These are phyloP conservation scores for Hypotaenidia philippensis DNA, from an alignment of 2,797 vertebrate genomes.

Conservation along the genomic window DNA sequence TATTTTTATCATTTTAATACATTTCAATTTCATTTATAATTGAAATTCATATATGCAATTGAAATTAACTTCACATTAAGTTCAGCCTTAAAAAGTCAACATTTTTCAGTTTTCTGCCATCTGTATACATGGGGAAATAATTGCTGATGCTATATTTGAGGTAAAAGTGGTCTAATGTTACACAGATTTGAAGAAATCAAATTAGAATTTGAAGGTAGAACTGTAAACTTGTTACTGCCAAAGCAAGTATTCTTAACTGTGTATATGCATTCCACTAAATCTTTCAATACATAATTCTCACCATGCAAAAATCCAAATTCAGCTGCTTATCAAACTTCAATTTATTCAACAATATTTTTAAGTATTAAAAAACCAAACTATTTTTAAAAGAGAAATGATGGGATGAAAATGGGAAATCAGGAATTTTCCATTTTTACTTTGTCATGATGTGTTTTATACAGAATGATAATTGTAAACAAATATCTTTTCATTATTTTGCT, in stretches of 20 bases:
- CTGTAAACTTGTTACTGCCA: background rate
- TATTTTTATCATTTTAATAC: background rate
- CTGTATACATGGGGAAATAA: background rate
- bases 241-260: background rate
- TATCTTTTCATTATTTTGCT: background rate
- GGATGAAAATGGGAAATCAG: background rate
- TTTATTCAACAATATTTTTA: background rate
- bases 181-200: background rate
- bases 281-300: background rate
- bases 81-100: background rate
- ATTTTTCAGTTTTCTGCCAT: background rate
- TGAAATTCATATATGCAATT: background rate
- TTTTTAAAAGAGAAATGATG: background rate
- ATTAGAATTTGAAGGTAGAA: background rate
- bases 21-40: background rate
- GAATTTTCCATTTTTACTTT: constrained; percentile 45
- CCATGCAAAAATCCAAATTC: background rate
- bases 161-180: background rate
- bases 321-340: background rate
- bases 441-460: background rate
- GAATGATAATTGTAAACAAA: background rate
- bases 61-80: background rate
- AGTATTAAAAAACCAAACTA: background rate
- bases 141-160: background rate
- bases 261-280: background rate